Evolutionary conservation across 2,113 vertebrate species (phyloP).

Genomic region (Sialia sialis): DNA sequence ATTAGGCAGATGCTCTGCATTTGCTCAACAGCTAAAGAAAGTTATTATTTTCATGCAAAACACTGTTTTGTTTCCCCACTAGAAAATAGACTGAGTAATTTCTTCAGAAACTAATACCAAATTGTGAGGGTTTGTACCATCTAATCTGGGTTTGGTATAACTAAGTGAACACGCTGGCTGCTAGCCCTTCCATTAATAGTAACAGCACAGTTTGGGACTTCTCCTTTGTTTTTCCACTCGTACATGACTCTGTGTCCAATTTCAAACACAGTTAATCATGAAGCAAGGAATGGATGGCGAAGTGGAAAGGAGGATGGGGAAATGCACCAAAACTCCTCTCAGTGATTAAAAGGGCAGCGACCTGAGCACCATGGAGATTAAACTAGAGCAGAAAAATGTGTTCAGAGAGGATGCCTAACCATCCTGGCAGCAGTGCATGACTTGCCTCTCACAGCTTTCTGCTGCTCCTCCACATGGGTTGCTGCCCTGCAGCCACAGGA

Average conservation of each 20-base stretch:
- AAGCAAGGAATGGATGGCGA: not conserved
- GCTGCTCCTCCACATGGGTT: not conserved
- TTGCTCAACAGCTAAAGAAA: not conserved
- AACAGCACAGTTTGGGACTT: not conserved
- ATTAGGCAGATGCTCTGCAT: not conserved
- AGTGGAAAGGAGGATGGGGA: not conserved
- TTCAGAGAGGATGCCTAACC: not conserved
- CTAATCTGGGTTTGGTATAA: not conserved
- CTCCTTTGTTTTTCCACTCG: not conserved
- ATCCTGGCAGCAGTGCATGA: rapidly evolving
- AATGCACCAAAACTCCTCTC: not conserved
- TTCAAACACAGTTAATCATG: not conserved
- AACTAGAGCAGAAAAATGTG: not conserved
- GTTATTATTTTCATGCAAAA: not conserved
- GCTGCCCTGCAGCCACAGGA: not conserved
- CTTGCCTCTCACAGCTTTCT: not conserved
- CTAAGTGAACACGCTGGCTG: not conserved
- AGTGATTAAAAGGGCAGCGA: not conserved
- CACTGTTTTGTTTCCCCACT: not conserved
- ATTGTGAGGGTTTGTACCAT: not conserved
- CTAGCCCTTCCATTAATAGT: not conserved
- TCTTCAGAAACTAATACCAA: not conserved
- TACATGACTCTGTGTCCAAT: not conserved
- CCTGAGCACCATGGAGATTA: not conserved
- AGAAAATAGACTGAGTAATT: not conserved